Evolutionary conservation across 2,888 invertebrate genomes (phyloP), one percentile per base, ranked within the genome.

Genomic region (Apodemia hepburni): DNA sequence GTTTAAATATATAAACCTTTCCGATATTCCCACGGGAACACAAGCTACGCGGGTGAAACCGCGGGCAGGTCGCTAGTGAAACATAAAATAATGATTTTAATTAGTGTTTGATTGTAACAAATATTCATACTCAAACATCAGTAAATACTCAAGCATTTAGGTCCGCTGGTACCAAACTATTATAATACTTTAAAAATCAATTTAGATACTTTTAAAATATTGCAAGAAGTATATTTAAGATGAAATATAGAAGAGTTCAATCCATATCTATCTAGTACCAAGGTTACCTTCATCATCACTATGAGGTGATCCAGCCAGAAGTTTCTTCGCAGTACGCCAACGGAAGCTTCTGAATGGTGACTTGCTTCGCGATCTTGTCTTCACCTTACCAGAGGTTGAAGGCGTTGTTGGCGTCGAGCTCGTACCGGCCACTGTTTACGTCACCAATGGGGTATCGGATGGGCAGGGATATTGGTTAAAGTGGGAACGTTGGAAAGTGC

Each of bases 321-420:
- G 91, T 75, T 93, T 94, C 85, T 94, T 93, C 71, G 95, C 94
- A 84, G 96, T 96, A 92, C 96, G 96, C 97, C 97, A 97, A 71
- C 97, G 94, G 94, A 97, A 97, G 92, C 97, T 97, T 83, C 97
- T 93, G 95, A 98, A 98, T 69, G 98, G 98, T 77, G 97, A 97
- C 93, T 97, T 97, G 93, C 97, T 97, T 79, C 98, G 95, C 75
- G 97, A 97, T 74, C 97, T 95, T 83, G 96, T 95, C 94, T 96
- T 96, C 93, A 93, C 92, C 91, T 93, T 93, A 87, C 93, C 93
- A 82, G 93, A 93, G 70, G 91, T 92, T 64, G 85, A 87, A 58
- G 85, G 92, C 74, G 87, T 89, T 33, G 83, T 82, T 35, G 88
- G 85, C 63, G 84, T 80, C 61, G 87, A 88, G 66, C 89, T 89